Conservation (phyloP, 1,140 invertebrate genomes). For the Apis florea region DNA sequence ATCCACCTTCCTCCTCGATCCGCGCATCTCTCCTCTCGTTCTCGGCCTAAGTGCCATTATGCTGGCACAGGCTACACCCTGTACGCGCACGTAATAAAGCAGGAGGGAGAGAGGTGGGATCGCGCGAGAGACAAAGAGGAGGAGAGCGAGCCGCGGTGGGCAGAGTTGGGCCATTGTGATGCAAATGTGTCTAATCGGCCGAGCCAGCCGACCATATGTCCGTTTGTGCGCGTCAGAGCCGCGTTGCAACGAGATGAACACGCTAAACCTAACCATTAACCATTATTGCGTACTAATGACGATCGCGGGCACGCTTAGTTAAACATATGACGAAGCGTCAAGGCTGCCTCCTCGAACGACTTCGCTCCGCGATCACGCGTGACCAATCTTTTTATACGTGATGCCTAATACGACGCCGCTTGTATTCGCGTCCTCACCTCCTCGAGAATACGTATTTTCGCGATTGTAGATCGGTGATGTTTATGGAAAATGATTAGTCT, state of each 20-base stretch:
- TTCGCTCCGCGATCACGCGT: slow-evolving; percentile 6
- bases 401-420: no score
- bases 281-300: slow-evolving; percentile 73
- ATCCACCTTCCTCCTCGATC: not conserved
- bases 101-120: slow-evolving; percentile 37
- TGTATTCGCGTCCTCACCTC: no score
- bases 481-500: no score
- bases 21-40: not conserved
- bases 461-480: no score
- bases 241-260: slow-evolving; percentile 60
- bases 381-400: not conserved
- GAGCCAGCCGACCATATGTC: slow-evolving; percentile 80
- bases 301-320: slow-evolving; percentile 71
- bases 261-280: slow-evolving; percentile 68
- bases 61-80: slow-evolving; percentile 73
- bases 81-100: slow-evolving; percentile 75
- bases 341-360: slow-evolving; percentile 28
- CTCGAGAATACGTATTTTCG: no score
- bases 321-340: slow-evolving; percentile 59
- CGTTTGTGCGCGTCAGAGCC: slow-evolving; percentile 66
- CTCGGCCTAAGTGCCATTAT: slow-evolving; percentile 77
- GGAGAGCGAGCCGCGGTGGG: slow-evolving; percentile 65
- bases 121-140: slow-evolving; percentile 52
- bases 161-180: slow-evolving; percentile 77
- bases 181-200: slow-evolving; percentile 80